Base-by-base conservation (phyloP, 2,113 vertebrate species). In the Zosterops lateralis region DNA sequence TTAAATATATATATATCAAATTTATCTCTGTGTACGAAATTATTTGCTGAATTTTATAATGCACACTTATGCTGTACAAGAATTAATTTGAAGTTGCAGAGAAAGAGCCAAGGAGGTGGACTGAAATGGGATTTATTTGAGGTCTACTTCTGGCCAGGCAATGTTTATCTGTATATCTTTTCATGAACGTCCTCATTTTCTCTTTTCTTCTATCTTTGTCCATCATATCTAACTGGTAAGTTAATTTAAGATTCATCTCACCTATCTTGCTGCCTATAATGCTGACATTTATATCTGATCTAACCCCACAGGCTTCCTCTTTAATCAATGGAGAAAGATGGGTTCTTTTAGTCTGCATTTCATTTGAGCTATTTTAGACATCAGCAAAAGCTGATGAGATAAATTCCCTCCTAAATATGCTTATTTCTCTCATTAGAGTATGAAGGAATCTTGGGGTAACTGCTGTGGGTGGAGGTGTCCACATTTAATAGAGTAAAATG, bases 281-380 rank as follows among this genome's bases (percentile, higher is more conserved):
- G 65, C 54, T 95, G 76, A 91, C 68, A 90, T 95, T 93, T 95
- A 62, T 95, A 81, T 89, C 84, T 84, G 84, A 86, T 68, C 87
- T 95, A 92, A 89, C 76, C 60, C 94, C 84, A 89, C 89, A 87
- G 91, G 93, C 87, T 93, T 96, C 89, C 93, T 95, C 84, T 95
- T 89, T 91, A 96, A 95, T 93, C 94, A 95, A 91, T 96, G 87
- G 87, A 82, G 82, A 87, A 95, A 91, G 72, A 89, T 84, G 56
- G 87, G 56, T 75, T 92, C 89, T 94, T 89, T 87, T 67, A 87
- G 80, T 64, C 42, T 91, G 87, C 66, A 89, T 94, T 94, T 96
- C 78, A 75, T 95, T 92, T 94, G 91, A 91, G 86, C 65, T 95
- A 95, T 95, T 95, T 95, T 93, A 89, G 76, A 90, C 60, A 84